These are phyloP conservation scores for Toxotes chatareus DNA, from an alignment of 2,113 vertebrate species.

Conservation along the genomic window DNA sequence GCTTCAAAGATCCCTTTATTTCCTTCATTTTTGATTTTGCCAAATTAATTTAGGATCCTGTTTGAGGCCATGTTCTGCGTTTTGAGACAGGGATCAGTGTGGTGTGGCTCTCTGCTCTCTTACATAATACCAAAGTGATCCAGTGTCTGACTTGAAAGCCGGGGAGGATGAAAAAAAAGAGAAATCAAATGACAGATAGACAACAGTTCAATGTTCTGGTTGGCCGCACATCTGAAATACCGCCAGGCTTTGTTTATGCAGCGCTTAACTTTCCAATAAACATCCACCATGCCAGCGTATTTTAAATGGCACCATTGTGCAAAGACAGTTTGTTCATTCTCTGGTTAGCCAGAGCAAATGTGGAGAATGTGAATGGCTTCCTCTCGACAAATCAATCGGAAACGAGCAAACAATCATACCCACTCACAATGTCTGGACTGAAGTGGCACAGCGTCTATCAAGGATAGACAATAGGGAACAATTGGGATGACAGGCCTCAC, in stretches of 20 bases:
- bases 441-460: slow-evolving; percentile 25
- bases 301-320: slow-evolving; percentile 66
- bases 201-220: slow-evolving; percentile 60
- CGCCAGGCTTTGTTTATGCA: slow-evolving; percentile 57
- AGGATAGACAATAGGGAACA: slow-evolving; percentile 29
- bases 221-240: slow-evolving; percentile 54
- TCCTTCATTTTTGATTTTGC: slow-evolving; percentile 27
- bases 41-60: slow-evolving; percentile 42
- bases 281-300: slow-evolving; percentile 50
- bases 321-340: slow-evolving; percentile 26
- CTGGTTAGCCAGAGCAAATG: slow-evolving; percentile 46
- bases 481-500: neutral
- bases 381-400: slow-evolving; percentile 66
- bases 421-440: slow-evolving; percentile 35
- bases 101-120: slow-evolving; percentile 31
- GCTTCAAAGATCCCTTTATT: slow-evolving; percentile 19
- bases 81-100: slow-evolving; percentile 24
- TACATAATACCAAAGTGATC: slow-evolving; percentile 18
- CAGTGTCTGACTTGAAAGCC: slow-evolving; percentile 20
- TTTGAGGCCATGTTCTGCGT: slow-evolving; percentile 26
- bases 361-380: slow-evolving; percentile 43
- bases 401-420: slow-evolving; percentile 55
- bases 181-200: slow-evolving; percentile 54
- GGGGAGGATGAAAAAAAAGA: slow-evolving; percentile 18
- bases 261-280: slow-evolving; percentile 65